A percentile compares a stretch with the other conserved stretches of the same genome.
phyloP scores from a whole-genome alignment of 2,888 invertebrate genomes.

The Caenorhabditis sp. region DNA sequence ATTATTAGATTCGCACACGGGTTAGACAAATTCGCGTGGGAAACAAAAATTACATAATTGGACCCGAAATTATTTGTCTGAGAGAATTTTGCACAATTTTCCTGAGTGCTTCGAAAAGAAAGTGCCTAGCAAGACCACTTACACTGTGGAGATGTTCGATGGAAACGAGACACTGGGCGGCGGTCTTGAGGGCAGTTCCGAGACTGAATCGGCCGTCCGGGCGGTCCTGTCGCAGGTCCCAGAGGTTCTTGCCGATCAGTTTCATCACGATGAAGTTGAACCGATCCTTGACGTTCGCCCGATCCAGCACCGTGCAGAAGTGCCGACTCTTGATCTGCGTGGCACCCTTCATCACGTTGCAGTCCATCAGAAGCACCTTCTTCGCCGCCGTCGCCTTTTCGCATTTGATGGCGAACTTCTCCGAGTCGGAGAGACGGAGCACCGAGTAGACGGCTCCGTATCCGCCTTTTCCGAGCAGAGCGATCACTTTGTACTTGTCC shows the following conservation, averaged over 20 bases:
- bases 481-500: conserved; percentile 62
- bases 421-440: conserved; percentile 55
- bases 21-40: too few relatives aligned
- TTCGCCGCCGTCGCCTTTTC: conserved; percentile 63
- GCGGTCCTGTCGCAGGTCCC: conserved; percentile 69
- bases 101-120: too few relatives aligned
- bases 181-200: conserved; percentile 63
- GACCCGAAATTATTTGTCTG: too few relatives aligned
- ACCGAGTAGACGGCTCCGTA: conserved; percentile 72
- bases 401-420: conserved; percentile 70
- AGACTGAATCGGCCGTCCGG: conserved; percentile 53
- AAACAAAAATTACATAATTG: too few relatives aligned
- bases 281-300: conserved; percentile 65
- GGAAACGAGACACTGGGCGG: conserved; percentile 60
- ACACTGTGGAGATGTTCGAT: conserved; percentile 68
- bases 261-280: conserved; percentile 73
- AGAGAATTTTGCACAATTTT: too few relatives aligned
- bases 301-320: conserved; percentile 69
- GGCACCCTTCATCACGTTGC: conserved; percentile 68
- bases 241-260: conserved; percentile 71
- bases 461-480: conserved; percentile 70
- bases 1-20: too few relatives aligned
- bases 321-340: conserved; percentile 64
- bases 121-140: neutral
- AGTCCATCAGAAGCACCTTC: conserved; percentile 70